Evolutionary conservation across 2,113 vertebrate species (phyloP), one percentile per base, ranked within the genome.

Genomic region (Malaclemys terrapin): DNA sequence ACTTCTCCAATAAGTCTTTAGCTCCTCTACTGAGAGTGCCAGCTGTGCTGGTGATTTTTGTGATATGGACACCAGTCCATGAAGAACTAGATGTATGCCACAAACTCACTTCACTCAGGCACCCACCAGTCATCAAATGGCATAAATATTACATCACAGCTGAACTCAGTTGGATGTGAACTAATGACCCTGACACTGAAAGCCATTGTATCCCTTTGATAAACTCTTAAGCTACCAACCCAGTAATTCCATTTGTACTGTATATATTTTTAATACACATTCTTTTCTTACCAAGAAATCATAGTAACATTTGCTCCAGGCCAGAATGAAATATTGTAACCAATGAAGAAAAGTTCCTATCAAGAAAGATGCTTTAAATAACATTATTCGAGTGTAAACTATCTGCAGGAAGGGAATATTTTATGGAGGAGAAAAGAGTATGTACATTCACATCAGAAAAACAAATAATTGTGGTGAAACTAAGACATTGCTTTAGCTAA

Each of bases 381-480:
- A 92, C 56, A 54, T 27, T 79, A 89, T 29, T 72, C 6, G 27
- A 5, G 88, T 94, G 89, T 88, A 95, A 96, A 89, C 84, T 82
- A 95, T 86, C 82, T 62, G 93, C 93, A 93, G 53, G 87, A 94
- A 91, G 89, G 52, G 62, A 84, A 62, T 80, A 91, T 88, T 92
- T 95, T 85, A 87, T 16, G 6, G 35, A 85, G 52, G 90, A 94
- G 78, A 53, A 93, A 95, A 78, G 22, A 83, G 91, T 78, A 86
- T 5, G 62, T 49, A 62, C 76, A 80, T 1, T 53, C 90, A 91
- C 93, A 95, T 56, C 10, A 6, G 87, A 94, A 96, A 93, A 83
- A 95, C 65, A 72, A 69, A 72, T 38, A 94, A 84, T 94, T 56
- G 80, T 80, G 82, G 47, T 31, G 57, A 56, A 83, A 95, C 91